A percentile compares a stretch with the other conserved stretches of the same genome.
phyloP scores from a whole-genome alignment of 2,797 vertebrate genomes.

The Saxicola maurus region DNA sequence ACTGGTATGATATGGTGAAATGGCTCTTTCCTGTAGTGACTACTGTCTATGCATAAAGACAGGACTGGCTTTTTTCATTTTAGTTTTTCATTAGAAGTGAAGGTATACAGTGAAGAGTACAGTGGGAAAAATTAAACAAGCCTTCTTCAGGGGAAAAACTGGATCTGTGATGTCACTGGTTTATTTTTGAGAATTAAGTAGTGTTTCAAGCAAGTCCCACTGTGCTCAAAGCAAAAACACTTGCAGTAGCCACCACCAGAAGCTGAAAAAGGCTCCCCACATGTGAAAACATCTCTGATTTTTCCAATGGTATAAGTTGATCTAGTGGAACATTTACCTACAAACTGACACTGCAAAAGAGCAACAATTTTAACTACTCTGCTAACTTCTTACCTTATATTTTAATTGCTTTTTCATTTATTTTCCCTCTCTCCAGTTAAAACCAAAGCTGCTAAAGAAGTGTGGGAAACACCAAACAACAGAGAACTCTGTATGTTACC shows the following conservation, averaged over 20 bases:
- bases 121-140: background rate
- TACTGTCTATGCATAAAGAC: background rate
- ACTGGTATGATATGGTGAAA: background rate
- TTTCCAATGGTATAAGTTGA: background rate
- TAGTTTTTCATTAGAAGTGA: background rate
- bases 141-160: background rate
- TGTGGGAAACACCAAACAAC: conserved; percentile 15
- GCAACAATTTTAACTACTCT: background rate
- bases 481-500: conserved; percentile 35
- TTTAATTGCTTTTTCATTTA: background rate
- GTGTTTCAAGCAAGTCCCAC: background rate
- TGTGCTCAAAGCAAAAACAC: background rate
- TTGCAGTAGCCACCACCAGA: background rate
- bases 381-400: background rate
- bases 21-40: background rate
- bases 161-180: accelerated
- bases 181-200: background rate
- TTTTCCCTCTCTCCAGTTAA: conserved; percentile 56
- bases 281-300: background rate
- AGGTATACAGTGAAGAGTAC: background rate
- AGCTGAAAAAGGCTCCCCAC: background rate
- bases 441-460: conserved; percentile 38
- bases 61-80: background rate
- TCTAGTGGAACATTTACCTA: background rate
- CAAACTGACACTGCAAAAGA: background rate